Evolutionary conservation across 2,113 vertebrate genomes (phyloP).

Genomic region (Channa maculata): DNA sequence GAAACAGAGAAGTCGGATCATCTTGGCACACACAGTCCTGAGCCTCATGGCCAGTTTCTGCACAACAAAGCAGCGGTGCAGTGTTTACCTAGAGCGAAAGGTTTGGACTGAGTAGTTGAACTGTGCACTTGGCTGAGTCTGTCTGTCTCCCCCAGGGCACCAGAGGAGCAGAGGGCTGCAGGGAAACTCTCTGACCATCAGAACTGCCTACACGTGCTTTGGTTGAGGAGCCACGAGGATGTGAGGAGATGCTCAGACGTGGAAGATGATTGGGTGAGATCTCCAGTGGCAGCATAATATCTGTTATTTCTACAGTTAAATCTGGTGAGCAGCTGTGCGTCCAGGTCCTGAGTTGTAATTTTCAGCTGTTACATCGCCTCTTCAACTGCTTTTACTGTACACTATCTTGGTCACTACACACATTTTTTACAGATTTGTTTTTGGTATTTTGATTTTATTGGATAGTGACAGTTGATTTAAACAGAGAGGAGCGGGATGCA

Average conservation of each 20-base stretch:
- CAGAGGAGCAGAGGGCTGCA: conserved; percentile 3
- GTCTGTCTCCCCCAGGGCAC: background rate
- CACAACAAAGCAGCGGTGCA: conserved; percentile 2
- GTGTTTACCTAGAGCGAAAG: conserved; percentile 7
- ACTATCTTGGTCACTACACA: too few relatives aligned
- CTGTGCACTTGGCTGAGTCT: conserved; percentile 5
- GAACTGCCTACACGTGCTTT: background rate
- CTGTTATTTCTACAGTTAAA: background rate
- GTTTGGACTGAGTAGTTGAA: conserved; percentile 13
- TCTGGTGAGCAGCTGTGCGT: too few relatives aligned
- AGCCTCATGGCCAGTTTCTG: background rate
- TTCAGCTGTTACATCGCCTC: too few relatives aligned
- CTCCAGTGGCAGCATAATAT: background rate
- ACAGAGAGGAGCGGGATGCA: too few relatives aligned
- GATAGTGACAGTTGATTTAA: too few relatives aligned
- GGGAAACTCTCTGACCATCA: conserved; percentile 11
- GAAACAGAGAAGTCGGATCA: conserved; percentile 15
- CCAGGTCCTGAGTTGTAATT: too few relatives aligned
- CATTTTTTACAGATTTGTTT: too few relatives aligned
- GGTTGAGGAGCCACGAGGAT: conserved; percentile 12
- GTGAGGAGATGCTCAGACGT: conserved; percentile 6
- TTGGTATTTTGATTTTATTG: too few relatives aligned
- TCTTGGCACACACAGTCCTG: background rate
- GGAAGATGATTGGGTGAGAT: background rate
- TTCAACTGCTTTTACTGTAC: too few relatives aligned